Conservation (phyloP, 2,888 invertebrate genomes). For the Phortica okadai region DNA sequence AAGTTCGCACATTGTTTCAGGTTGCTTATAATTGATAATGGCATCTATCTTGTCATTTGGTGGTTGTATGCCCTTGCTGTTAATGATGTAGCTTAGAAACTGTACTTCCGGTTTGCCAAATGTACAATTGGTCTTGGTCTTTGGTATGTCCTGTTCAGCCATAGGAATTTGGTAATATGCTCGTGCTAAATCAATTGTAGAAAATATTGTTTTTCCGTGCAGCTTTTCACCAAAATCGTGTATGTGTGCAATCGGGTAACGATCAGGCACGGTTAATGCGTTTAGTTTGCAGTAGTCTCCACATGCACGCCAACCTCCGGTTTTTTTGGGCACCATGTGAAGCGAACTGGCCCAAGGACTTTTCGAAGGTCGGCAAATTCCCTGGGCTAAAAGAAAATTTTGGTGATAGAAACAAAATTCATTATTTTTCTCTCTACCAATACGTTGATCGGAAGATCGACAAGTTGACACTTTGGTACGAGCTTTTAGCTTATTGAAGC, state of each 20-base stretch:
- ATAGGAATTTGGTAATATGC: conserved; percentile 13
- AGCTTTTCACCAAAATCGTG: background rate
- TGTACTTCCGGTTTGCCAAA: background rate
- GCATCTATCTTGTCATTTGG: conserved; percentile 3
- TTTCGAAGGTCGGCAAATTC: background rate
- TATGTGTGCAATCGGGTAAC: conserved; percentile 4
- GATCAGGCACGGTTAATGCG: background rate
- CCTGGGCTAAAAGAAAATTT: too few species aligned
- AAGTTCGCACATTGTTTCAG: background rate
- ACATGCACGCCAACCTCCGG: background rate
- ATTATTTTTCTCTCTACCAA: too few species aligned
- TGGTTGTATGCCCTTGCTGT: conserved; percentile 4
- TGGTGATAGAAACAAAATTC: too few species aligned
- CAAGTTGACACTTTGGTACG: too few species aligned
- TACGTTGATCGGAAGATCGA: too few species aligned
- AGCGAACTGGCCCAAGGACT: background rate
- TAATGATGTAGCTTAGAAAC: conserved; percentile 16
- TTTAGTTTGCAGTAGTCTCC: background rate
- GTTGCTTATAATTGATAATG: conserved; percentile 6
- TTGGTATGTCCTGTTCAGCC: background rate
- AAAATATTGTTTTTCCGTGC: background rate
- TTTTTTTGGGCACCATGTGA: background rate
- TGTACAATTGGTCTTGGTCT: too few species aligned
- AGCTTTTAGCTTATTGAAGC: background rate
- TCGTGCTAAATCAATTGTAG: background rate